These are phyloP conservation scores for Bambusicola thoracicus DNA, from an alignment of 2,113 vertebrate species.

Conservation along the genomic window DNA sequence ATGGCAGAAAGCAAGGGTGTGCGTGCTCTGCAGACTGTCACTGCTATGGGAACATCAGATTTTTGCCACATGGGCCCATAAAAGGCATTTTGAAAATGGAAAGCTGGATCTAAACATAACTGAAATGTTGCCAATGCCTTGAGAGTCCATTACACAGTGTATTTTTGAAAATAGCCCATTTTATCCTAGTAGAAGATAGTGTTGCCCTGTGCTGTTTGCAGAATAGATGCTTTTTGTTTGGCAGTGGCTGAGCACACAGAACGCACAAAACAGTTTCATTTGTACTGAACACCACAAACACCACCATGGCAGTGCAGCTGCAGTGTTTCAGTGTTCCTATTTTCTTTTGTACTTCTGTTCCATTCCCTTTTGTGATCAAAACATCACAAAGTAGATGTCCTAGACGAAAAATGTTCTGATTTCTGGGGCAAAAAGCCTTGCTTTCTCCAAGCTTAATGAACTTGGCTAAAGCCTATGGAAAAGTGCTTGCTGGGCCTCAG, in stretches of 20 bases:
- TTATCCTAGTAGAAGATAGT: background rate
- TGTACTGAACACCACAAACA: background rate
- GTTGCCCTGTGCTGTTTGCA: background rate
- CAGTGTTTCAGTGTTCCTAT: background rate
- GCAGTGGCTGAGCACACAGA: background rate
- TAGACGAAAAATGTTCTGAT: background rate
- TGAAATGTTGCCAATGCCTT: background rate
- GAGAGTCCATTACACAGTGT: background rate
- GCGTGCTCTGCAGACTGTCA: background rate
- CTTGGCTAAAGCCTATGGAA: background rate
- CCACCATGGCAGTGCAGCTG: background rate
- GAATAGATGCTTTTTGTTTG: constrained; percentile 1
- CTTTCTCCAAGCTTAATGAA: background rate
- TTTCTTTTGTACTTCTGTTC: background rate
- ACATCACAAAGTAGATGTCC: background rate
- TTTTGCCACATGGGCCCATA: background rate
- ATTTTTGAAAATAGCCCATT: background rate
- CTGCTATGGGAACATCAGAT: background rate
- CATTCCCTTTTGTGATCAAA: background rate
- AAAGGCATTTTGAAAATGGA: background rate
- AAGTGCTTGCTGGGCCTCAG: background rate
- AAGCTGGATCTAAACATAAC: background rate
- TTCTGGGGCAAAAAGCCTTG: background rate
- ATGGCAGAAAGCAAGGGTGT: background rate
- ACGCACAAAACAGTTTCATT: background rate